Base-by-base conservation (phyloP, 1,140 invertebrate genomes). In the Drosophila micromelanica region DNA sequence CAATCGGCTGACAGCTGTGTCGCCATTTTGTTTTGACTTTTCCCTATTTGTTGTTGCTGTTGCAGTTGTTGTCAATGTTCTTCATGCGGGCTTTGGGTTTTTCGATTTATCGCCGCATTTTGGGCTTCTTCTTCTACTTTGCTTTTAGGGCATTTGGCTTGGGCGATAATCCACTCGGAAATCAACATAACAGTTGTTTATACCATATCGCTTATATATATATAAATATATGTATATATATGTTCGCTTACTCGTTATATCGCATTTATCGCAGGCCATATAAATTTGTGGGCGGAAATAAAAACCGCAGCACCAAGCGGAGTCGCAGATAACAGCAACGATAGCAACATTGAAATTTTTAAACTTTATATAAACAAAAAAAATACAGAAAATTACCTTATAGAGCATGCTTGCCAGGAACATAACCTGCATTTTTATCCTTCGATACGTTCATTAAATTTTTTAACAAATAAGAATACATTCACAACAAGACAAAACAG, bases 221-320 rank as follows among this genome's bases (percentile, higher is more conserved):
- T 38, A 40, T 15, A 20, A 38, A 30, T 48, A 20, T 30, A 6
- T 46, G 32, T 35, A 43, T 46, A 15, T 48, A 59, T 54, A 23
- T 37, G 17, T 1, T 20, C 4, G 1, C 17, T 64, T 56, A 48
- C 55, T 64, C 32, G 63, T 42, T 54, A 61, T 87, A 87, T 78
- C 63, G 61, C 78, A 76, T 64, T 87, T 87, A 87, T 87, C 84
- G 68, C 75, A 23, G 57, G 23, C 57, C 67, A 79, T 78, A 79
- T 89, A 87, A 87, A 82, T 87, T 87, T 87, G 82, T 87, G 82
- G 82, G 82, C 84, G 82, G 78, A 89, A 61, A 79, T 82, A 57
- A 82, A 86, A 87, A 71, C 37, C 64, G 48, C 77, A 32, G 30
- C 55, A 37, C 27, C 49, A 9, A 35, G 2, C 49, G 13, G 40